Conservation (phyloP, 2,888 invertebrate genomes). For the Macrophya alboannulata region DNA sequence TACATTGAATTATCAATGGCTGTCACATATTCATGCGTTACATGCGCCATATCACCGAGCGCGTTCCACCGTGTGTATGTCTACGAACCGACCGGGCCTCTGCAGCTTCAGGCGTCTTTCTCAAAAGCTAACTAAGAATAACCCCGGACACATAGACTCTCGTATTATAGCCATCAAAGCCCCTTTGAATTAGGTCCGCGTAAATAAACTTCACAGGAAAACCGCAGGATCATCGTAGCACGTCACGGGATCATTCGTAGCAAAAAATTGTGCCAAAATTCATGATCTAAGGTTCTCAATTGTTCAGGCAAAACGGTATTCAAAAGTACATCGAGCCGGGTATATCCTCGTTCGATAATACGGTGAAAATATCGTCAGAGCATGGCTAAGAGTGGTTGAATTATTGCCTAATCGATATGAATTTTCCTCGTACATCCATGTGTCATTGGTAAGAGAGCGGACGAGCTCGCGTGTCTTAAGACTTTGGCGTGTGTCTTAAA, state of each 20-base stretch:
- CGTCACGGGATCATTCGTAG: too few species aligned
- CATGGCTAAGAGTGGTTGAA: neutral
- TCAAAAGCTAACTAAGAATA: too few species aligned
- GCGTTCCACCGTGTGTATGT: too few species aligned
- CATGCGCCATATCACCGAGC: constrained; percentile 64
- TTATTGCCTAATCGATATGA: constrained; percentile 3
- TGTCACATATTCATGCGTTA: constrained; percentile 72
- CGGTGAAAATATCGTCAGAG: neutral
- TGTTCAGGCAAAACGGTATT: too few species aligned
- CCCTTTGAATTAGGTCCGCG: neutral
- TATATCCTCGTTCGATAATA: too few species aligned
- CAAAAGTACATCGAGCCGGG: too few species aligned
- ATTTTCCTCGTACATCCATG: neutral
- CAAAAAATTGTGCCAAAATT: too few species aligned
- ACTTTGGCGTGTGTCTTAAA: constrained; percentile 8
- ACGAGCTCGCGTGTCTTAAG: constrained; percentile 1
- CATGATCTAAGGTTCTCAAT: too few species aligned
- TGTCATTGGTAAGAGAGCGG: neutral
- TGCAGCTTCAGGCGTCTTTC: neutral
- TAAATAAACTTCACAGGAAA: neutral
- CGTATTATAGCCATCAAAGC: too few species aligned
- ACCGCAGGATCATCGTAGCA: too few species aligned
- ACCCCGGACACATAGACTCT: too few species aligned
- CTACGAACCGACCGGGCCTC: too few species aligned
- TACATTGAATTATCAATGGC: constrained; percentile 75